Evolutionary conservation across 2,797 vertebrate genomes (phyloP).

Genomic region (Aulostomus chinensis): DNA sequence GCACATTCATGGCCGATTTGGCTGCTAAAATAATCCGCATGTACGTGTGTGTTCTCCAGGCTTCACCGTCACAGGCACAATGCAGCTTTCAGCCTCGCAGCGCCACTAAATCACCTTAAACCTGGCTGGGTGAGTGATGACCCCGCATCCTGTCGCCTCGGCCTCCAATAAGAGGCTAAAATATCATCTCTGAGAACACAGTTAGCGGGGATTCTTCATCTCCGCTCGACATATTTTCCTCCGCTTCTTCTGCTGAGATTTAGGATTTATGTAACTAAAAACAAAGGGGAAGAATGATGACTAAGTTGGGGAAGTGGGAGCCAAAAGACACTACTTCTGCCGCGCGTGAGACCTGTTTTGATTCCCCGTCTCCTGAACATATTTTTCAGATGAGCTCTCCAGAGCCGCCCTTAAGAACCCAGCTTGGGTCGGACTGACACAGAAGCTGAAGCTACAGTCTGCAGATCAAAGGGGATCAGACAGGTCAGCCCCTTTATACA

Average conservation of each 20-base stretch:
- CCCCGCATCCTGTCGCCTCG: slow-evolving; percentile 18
- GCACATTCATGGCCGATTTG: not conserved
- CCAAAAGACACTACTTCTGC: slow-evolving; percentile 24
- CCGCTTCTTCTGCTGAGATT: not conserved
- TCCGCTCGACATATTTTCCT: slow-evolving; percentile 10
- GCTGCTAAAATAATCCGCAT: slow-evolving; percentile 10
- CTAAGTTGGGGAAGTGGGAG: slow-evolving; percentile 1
- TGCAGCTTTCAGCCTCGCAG: slow-evolving; percentile 27
- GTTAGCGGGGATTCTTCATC: slow-evolving; percentile 23
- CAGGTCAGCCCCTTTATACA: slow-evolving; percentile 15
- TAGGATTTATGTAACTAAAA: slow-evolving; percentile 36
- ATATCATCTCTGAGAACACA: slow-evolving; percentile 22
- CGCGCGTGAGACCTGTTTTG: slow-evolving; percentile 18
- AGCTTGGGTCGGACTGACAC: slow-evolving; percentile 53
- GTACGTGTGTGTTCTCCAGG: slow-evolving; percentile 11
- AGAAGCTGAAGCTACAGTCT: slow-evolving; percentile 34
- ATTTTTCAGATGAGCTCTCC: slow-evolving; percentile 46
- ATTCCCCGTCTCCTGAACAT: slow-evolving; percentile 14
- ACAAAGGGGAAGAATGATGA: slow-evolving; percentile 25
- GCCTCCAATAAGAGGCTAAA: slow-evolving; percentile 20
- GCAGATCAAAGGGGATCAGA: slow-evolving; percentile 47
- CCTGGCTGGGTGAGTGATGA: slow-evolving; percentile 41
- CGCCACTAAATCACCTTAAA: slow-evolving; percentile 40
- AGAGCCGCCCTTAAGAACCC: slow-evolving; percentile 8
- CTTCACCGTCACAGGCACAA: slow-evolving; percentile 36